These are phyloP conservation scores for Tenualosa ilisha DNA, from an alignment of 2,797 vertebrate genomes.

Conservation along the genomic window DNA sequence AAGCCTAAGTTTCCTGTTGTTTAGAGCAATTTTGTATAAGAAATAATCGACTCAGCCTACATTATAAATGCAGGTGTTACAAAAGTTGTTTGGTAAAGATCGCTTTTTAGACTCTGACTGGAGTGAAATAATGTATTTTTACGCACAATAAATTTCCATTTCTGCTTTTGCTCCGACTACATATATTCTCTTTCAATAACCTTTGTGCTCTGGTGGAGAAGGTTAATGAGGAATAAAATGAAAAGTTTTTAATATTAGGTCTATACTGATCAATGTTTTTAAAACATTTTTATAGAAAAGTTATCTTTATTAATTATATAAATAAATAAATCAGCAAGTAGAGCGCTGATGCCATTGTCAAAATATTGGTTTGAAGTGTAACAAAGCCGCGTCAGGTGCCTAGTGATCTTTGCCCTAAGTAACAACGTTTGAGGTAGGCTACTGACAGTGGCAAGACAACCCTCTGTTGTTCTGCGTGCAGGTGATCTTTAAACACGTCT, in stretches of 20 bases:
- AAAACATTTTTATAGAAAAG: neutral
- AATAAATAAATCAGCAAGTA: neutral
- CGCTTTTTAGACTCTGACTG: neutral
- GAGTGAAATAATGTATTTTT: slow-evolving; percentile 14
- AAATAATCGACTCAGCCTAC: neutral
- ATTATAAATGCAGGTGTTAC: neutral
- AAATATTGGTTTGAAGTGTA: neutral
- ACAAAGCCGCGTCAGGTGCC: neutral
- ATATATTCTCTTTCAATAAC: slow-evolving; percentile 19
- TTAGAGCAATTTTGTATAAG: neutral
- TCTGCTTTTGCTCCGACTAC: slow-evolving; percentile 3
- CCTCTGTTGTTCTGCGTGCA: neutral
- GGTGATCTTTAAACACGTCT: neutral
- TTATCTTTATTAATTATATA: neutral
- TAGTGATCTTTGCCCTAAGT: slow-evolving; percentile 5
- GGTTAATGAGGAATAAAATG: slow-evolving; percentile 14
- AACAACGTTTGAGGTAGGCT: neutral
- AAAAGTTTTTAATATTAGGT: neutral
- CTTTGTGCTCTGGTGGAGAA: slow-evolving; percentile 24
- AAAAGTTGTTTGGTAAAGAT: neutral
- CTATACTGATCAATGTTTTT: neutral
- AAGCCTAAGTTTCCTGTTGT: neutral
- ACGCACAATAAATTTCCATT: slow-evolving; percentile 19
- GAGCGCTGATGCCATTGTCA: neutral
- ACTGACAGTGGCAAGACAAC: neutral